Evolutionary conservation across 2,888 invertebrate species (phyloP), one percentile per base, ranked within the genome.

Genomic region (Incurvaria masculella): DNA sequence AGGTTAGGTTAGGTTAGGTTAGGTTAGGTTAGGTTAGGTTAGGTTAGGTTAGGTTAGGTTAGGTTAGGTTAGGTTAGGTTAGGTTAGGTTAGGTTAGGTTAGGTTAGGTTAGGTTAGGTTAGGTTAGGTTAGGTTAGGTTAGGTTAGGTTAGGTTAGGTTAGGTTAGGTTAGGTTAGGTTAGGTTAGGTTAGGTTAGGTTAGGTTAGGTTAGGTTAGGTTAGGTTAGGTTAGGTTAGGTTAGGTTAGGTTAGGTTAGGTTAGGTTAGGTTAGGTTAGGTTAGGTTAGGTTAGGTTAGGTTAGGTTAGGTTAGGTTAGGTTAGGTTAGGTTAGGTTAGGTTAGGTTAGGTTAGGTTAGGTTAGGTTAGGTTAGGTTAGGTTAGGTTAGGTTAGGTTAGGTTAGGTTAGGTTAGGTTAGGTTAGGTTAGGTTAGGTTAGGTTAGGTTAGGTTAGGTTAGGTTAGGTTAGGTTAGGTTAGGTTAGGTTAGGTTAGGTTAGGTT

Each of bases 381-480:
- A 47, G 49, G 51, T 51, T 49, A 46, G 51, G 46, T 53, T 52
- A 42, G 46, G 53, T 50, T 52, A 44, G 48, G 53, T 47, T 43
- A 40, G 50, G 48, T 47, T 49, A 23, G 50, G 48, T 48, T 50
- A 21, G 50, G 54, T 51, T 51, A 49, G 55, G 52, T 55, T 53
- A 52, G 55, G 54, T 55, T 54, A 46, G 55, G 53, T 57, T 57
- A 46, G 57, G 55, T 56, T 57, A 44, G 55, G 50, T 56, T 53
- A 45, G 56, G 54, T 53, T 55, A 48, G 54, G 53, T 52, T 55
- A 45, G 56, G 55, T 55, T 57, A 44, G 56, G 55, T 55, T 54
- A 47, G 56, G 55, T 53, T 54, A 47, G 56, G 55, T 57, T 56
- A 50, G 56, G 54, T 54, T 51, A 43, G 56, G 56, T 54, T 53